A percentile compares a stretch with the other conserved stretches of the same genome.
phyloP scores from a whole-genome alignment of 1,140 invertebrate species.

The Leptinotarsa lineolata region DNA sequence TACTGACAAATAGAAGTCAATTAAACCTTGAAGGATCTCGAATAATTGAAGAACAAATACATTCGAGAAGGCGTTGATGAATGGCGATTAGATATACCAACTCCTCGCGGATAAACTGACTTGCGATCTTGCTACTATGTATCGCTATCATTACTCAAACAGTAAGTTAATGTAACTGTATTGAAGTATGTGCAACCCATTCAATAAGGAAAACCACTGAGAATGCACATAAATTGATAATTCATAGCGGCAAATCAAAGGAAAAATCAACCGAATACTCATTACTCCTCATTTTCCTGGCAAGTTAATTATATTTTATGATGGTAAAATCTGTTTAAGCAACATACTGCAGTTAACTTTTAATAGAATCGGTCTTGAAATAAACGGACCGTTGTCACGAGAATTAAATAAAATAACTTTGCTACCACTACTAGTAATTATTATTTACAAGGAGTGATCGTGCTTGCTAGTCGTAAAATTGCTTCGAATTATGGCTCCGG shows the following conservation, averaged over 20 bases:
- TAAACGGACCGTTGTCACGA: slow-evolving; percentile 17
- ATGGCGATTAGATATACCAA: background rate
- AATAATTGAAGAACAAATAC: background rate
- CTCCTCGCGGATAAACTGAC: background rate
- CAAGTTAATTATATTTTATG: slow-evolving; percentile 22
- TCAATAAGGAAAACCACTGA: background rate
- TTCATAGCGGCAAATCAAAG: background rate
- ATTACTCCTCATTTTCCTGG: slow-evolving; percentile 8
- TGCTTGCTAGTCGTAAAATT: slow-evolving; percentile 8
- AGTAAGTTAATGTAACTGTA: background rate
- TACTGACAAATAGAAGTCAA: too few species aligned
- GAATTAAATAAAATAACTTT: slow-evolving; percentile 18
- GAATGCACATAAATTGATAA: slow-evolving; percentile 15
- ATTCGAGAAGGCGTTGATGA: background rate
- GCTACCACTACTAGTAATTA: slow-evolving; percentile 20
- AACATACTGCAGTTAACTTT: slow-evolving; percentile 20
- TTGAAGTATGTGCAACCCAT: background rate
- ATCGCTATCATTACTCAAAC: background rate
- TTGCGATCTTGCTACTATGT: background rate
- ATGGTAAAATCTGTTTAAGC: slow-evolving; percentile 16
- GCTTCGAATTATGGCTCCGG: slow-evolving; percentile 2
- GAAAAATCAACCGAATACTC: slow-evolving; percentile 6
- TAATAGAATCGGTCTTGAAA: slow-evolving; percentile 18
- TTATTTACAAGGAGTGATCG: slow-evolving; percentile 19
- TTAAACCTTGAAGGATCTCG: background rate